Conservation (phyloP, 2,797 vertebrate genomes). For the Gadopsis marmoratus region DNA sequence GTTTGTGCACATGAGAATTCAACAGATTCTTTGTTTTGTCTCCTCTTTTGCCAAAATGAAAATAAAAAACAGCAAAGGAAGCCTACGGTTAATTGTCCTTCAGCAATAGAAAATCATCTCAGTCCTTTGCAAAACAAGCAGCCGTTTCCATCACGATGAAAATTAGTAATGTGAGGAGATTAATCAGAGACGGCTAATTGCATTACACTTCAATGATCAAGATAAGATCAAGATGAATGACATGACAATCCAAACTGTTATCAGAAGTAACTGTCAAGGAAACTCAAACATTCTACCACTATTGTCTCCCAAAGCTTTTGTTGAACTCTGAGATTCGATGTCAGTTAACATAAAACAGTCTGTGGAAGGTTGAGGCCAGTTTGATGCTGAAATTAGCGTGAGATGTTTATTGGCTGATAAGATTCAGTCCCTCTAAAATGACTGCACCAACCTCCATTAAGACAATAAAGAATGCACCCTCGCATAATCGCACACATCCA, state of each 20-base stretch:
- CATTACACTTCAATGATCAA: conserved; percentile 62
- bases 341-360: conserved; percentile 14
- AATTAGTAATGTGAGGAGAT: conserved; percentile 53
- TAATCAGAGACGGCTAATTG: conserved; percentile 54
- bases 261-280: conserved; percentile 46
- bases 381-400: conserved; percentile 29
- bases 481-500: conserved; percentile 5
- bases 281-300: conserved; percentile 22
- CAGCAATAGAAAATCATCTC: conserved; percentile 8
- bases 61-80: not conserved
- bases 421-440: conserved; percentile 25
- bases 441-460: conserved; percentile 14
- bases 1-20: conserved; percentile 40
- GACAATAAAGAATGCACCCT: conserved; percentile 9
- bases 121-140: conserved; percentile 40
- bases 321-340: conserved; percentile 31
- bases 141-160: conserved; percentile 24
- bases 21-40: conserved; percentile 9
- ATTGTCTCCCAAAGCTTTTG: conserved; percentile 43
- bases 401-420: conserved; percentile 38
- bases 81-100: conserved; percentile 1
- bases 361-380: conserved; percentile 25
- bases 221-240: conserved; percentile 55
- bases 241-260: conserved; percentile 48
- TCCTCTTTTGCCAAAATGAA: not conserved